Percentiles rank a stretch among this genome's conserved stretches.
These are phyloP conservation scores for Ditylenchus dipsaci DNA, from an alignment of 1,140 invertebrate species.

Conservation along the genomic window DNA sequence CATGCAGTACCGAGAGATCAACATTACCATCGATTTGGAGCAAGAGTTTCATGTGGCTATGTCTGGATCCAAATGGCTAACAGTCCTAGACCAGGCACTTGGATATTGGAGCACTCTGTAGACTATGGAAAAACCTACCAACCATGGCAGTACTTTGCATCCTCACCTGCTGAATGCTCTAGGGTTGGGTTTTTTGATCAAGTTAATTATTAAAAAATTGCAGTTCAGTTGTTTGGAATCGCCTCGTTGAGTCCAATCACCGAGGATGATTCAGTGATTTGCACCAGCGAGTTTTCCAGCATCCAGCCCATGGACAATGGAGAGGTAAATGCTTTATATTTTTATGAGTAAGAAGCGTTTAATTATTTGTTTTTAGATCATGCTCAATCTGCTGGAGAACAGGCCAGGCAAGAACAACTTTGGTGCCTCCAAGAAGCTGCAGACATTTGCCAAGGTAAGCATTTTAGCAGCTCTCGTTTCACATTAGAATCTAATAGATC, in stretches of 20 bases:
- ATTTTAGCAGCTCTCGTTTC: no score
- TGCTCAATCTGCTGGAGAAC: slow-evolving; percentile 85
- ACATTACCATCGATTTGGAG: slow-evolving; percentile 90
- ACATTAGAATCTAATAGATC: no score
- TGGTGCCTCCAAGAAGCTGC: slow-evolving; percentile 81
- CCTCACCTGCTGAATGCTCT: slow-evolving; percentile 70
- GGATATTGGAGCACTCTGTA: slow-evolving; percentile 86
- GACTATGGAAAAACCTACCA: slow-evolving; percentile 86
- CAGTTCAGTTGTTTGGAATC: slow-evolving; percentile 71
- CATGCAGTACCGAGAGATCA: slow-evolving; percentile 91
- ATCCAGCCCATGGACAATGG: slow-evolving; percentile 92
- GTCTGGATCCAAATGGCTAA: slow-evolving; percentile 95
- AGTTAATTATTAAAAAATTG: neutral
- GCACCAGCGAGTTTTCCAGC: slow-evolving; percentile 85
- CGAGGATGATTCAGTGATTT: slow-evolving; percentile 85
- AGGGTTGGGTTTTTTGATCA: slow-evolving; percentile 23
- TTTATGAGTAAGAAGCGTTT: no score
- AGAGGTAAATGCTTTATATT: no score
- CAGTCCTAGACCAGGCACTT: slow-evolving; percentile 89
- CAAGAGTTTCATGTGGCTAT: slow-evolving; percentile 99
- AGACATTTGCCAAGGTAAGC: slow-evolving; percentile 76
- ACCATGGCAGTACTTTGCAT: slow-evolving; percentile 97
- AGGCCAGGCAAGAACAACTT: slow-evolving; percentile 87
- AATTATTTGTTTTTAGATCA: slow-evolving; percentile 76
- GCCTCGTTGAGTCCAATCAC: slow-evolving; percentile 73